Evolutionary conservation across 2,888 invertebrate genomes (phyloP).

Genomic region (Sminthurinus aureus): DNA sequence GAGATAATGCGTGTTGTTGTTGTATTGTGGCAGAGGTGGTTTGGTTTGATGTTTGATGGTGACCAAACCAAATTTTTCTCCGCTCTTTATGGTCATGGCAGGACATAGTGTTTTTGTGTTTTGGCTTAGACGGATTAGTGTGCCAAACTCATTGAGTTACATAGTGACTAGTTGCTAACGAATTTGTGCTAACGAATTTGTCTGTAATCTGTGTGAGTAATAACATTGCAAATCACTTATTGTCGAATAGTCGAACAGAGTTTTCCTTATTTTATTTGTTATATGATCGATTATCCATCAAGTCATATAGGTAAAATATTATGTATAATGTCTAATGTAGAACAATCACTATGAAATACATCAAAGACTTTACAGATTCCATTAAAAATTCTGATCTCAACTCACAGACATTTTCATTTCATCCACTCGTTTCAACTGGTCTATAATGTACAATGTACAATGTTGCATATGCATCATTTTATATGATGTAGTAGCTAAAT

Average conservation of each 20-base stretch:
- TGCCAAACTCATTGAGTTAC: background rate
- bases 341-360: background rate
- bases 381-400: background rate
- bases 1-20: background rate
- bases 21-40: background rate
- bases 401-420: background rate
- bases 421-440: no score
- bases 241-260: background rate
- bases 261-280: background rate
- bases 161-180: conserved; percentile 17
- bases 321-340: background rate
- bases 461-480: no score
- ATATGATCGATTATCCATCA: background rate
- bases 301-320: background rate
- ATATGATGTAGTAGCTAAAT: background rate
- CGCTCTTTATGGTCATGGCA: conserved; percentile 29
- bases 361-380: background rate
- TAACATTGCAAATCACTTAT: conserved; percentile 21
- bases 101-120: background rate
- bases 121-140: conserved; percentile 18
- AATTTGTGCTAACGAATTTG: conserved; percentile 27
- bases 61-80: background rate
- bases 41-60: background rate
- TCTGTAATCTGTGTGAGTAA: background rate
- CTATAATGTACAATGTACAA: no score